These are phyloP conservation scores for Strongylocentrotus purpuratus DNA, from an alignment of 35 echinoderm and acorn worm species.

Conservation along the genomic window DNA sequence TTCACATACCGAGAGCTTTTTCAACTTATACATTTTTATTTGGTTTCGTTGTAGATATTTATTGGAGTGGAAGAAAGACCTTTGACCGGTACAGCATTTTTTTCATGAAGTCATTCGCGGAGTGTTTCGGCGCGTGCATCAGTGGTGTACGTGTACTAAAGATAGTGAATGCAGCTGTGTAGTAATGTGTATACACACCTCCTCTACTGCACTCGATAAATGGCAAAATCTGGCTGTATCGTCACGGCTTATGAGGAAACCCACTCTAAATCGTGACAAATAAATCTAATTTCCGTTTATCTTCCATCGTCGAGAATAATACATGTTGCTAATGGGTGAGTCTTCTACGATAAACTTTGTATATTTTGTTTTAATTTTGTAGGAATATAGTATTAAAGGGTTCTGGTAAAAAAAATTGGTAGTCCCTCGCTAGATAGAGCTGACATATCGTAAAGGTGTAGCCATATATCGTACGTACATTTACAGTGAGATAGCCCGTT, in stretches of 20 bases:
- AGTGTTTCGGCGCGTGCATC: neutral
- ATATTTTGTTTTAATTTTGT: neutral
- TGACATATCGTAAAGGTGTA: neutral
- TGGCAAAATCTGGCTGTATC: neutral
- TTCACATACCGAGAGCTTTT: too few relatives aligned
- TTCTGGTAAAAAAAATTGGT: too few relatives aligned
- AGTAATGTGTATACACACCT: neutral
- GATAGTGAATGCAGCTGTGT: too few relatives aligned
- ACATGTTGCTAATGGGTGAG: neutral
- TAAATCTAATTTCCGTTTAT: neutral
- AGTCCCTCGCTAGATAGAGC: neutral
- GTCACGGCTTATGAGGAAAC: neutral
- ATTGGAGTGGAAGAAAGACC: neutral
- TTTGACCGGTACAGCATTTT: neutral
- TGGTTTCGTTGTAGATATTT: neutral
- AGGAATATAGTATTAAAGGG: neutral
- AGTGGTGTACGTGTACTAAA: neutral
- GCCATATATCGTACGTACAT: neutral
- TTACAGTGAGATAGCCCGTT: neutral
- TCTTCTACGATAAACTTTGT: neutral
- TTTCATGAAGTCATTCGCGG: slow-evolving; percentile 2
- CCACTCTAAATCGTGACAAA: neutral
- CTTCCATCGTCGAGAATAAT: neutral
- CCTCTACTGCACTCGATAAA: neutral
- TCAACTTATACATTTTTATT: neutral